A percentile compares a stretch with the other conserved stretches of the same genome.
Evolutionary conservation across 2,797 vertebrate species (phyloP).

Genomic region (Hippopotamyrus pictus): DNA sequence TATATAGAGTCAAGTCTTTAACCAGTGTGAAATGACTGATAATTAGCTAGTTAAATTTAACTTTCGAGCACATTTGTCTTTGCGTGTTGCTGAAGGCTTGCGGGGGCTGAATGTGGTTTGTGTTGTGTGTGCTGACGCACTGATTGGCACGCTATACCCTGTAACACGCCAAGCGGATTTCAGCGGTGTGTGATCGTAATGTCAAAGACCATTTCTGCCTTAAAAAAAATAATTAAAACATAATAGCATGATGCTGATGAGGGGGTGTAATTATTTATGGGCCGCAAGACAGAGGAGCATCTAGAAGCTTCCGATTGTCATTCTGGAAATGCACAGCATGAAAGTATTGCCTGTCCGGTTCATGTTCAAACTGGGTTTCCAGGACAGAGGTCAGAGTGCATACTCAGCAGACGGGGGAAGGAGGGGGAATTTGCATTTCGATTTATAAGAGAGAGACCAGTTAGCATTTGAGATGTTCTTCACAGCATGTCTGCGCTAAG

Average conservation of each 20-base stretch:
- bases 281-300: background rate
- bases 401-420: background rate
- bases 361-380: background rate
- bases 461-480: background rate
- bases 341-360: background rate
- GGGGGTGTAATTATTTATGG: background rate
- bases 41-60: background rate
- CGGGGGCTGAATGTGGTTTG: background rate
- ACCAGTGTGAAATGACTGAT: conserved; percentile 6
- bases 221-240: background rate
- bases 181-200: background rate
- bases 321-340: background rate
- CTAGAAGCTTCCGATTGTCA: background rate
- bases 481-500: background rate
- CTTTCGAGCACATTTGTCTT: background rate
- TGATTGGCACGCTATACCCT: background rate
- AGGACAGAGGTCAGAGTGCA: background rate
- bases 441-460: background rate
- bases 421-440: background rate
- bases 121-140: background rate
- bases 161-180: background rate
- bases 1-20: background rate
- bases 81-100: background rate
- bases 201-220: background rate
- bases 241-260: background rate